Conservation (phyloP, 2,888 invertebrate genomes). For the Diarsia rubi region DNA sequence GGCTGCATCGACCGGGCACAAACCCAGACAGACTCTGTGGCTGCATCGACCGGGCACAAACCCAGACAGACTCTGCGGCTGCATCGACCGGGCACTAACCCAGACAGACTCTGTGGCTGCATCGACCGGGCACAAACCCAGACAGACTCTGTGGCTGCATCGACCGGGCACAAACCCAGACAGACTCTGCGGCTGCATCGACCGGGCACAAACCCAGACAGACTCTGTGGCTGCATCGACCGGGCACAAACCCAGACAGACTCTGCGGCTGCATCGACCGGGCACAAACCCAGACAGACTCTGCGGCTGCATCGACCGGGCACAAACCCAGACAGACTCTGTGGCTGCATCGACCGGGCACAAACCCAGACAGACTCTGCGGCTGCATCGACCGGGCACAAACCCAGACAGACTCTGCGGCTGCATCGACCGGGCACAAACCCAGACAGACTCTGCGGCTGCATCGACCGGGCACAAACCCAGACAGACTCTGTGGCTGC, state of each 20-base stretch:
- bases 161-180: too few relatives aligned
- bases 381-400: not conserved
- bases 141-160: not conserved
- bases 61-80: not conserved
- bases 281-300: not conserved
- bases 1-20: not conserved
- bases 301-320: not conserved
- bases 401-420: too few relatives aligned
- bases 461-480: not conserved
- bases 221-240: not conserved
- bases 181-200: not conserved
- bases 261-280: not conserved
- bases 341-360: not conserved
- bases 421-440: not conserved
- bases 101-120: not conserved
- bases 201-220: too few relatives aligned
- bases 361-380: too few relatives aligned
- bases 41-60: too few relatives aligned
- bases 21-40: not conserved
- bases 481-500: too few relatives aligned
- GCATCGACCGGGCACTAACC: too few relatives aligned
- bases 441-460: too few relatives aligned
- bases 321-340: not conserved
- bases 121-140: too few relatives aligned
- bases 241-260: too few relatives aligned